These are phyloP conservation scores for Bursaphelenchus mucronatus DNA, from an alignment of 1,140 invertebrate species.

Conservation along the genomic window DNA sequence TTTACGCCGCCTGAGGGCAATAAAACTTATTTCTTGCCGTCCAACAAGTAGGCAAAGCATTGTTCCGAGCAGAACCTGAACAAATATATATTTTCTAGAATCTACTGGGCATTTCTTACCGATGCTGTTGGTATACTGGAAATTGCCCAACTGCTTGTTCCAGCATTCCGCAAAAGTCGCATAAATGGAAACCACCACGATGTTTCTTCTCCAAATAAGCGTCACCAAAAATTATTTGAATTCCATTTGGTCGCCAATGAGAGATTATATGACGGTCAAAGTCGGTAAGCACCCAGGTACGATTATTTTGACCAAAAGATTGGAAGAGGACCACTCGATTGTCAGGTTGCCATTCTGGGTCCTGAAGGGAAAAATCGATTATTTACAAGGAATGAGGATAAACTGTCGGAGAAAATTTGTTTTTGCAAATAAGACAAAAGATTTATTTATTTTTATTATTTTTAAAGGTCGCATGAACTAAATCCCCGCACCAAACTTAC, in stretches of 20 bases:
- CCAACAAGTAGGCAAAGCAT: slow-evolving; percentile 16
- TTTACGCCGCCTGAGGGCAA: too few relatives aligned
- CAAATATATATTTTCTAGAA: slow-evolving; percentile 2
- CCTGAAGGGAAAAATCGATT: slow-evolving; percentile 4
- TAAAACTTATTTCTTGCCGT: not conserved
- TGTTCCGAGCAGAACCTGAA: slow-evolving; percentile 23
- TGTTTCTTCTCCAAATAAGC: slow-evolving; percentile 51
- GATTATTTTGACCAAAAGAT: slow-evolving; percentile 49
- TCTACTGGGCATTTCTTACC: slow-evolving; percentile 5
- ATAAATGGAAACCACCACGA: slow-evolving; percentile 38
- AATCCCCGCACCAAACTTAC: too few relatives aligned
- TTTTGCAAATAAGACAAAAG: too few relatives aligned
- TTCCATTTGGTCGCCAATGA: slow-evolving; percentile 49
- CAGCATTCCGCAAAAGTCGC: slow-evolving; percentile 47
- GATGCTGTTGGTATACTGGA: slow-evolving; percentile 23
- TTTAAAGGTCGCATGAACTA: too few relatives aligned
- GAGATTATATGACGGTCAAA: slow-evolving; percentile 46
- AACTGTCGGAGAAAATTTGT: too few relatives aligned
- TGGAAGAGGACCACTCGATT: slow-evolving; percentile 51
- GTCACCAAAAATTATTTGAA: slow-evolving; percentile 48
- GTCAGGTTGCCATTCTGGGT: slow-evolving; percentile 54
- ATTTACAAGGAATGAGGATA: too few relatives aligned
- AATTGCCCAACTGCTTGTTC: slow-evolving; percentile 41
- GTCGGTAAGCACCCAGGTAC: slow-evolving; percentile 50
- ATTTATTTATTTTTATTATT: too few relatives aligned